Conservation (phyloP, 2,797 vertebrate species). For the Odontamblyopus lacepedii region DNA sequence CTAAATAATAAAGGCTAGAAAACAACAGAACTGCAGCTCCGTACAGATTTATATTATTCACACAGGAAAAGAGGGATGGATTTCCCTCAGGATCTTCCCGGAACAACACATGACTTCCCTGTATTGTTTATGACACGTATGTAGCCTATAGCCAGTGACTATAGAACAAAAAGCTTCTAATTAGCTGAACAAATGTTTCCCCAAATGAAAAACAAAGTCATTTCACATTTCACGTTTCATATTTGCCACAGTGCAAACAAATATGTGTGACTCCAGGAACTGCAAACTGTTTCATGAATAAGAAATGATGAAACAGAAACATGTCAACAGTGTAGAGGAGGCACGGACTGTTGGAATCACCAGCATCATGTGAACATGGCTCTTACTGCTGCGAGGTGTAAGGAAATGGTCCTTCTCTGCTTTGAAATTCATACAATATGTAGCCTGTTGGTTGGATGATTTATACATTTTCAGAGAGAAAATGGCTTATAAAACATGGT, state of each 20-base stretch:
- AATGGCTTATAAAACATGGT: too few relatives aligned
- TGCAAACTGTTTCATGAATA: not conserved
- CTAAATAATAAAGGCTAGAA: not conserved
- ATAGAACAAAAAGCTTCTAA: not conserved
- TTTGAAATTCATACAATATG: not conserved
- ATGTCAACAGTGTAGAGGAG: not conserved
- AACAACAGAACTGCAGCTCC: not conserved
- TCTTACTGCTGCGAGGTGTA: not conserved
- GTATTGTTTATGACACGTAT: not conserved
- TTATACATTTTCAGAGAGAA: too few relatives aligned
- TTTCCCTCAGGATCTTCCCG: not conserved
- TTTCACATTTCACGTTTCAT: not conserved
- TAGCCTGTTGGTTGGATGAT: too few relatives aligned
- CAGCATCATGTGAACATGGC: not conserved
- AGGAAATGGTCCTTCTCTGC: not conserved
- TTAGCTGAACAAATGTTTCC: not conserved
- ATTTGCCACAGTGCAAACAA: not conserved
- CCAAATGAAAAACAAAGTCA: not conserved
- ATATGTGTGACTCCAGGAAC: not conserved
- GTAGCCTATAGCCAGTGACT: not conserved
- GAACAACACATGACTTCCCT: not conserved
- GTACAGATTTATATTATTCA: slow-evolving; percentile 15
- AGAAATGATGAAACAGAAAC: not conserved
- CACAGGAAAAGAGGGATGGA: slow-evolving; percentile 10
- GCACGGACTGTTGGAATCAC: not conserved